Evolutionary conservation across 1,140 invertebrate species (phyloP).

Genomic region (Hylaeus volcanicus): DNA sequence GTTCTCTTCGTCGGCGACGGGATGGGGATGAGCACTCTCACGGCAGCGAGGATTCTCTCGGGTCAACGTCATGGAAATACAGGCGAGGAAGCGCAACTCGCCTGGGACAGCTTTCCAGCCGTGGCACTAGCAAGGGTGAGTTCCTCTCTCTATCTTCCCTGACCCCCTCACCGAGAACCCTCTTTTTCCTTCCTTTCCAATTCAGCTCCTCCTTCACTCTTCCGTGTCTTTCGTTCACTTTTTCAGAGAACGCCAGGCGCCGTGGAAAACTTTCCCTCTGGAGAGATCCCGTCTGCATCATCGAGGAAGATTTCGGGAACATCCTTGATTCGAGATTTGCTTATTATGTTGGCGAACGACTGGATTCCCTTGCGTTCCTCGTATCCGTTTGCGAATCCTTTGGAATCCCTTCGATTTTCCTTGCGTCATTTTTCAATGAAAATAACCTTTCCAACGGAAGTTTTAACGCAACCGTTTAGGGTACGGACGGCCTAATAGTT

Average conservation of each 20-base stretch:
- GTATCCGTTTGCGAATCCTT: no score
- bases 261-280: not conserved
- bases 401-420: no score
- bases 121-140: conserved; percentile 87
- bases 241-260: not conserved
- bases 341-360: conserved; percentile 4
- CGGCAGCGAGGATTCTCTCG: conserved; percentile 86
- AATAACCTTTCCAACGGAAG: no score
- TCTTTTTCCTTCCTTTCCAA: not conserved
- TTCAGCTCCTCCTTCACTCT: not conserved
- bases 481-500: no score
- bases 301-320: not conserved
- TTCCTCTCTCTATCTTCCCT: conserved; percentile 31
- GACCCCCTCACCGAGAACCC: not conserved
- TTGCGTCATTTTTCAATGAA: no score
- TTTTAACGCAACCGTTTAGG: no score
- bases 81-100: conserved; percentile 85
- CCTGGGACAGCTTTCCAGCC: conserved; percentile 88
- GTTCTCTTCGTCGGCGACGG: conserved; percentile 91
- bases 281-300: not conserved
- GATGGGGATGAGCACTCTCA: conserved; percentile 89
- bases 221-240: not conserved
- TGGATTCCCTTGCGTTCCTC: no score
- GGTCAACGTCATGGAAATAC: conserved; percentile 80
- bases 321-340: conserved; percentile 18